Evolutionary conservation across 2,797 vertebrate genomes (phyloP), one percentile per base, ranked within the genome.

Genomic region (Euphonia xanthogaster): DNA sequence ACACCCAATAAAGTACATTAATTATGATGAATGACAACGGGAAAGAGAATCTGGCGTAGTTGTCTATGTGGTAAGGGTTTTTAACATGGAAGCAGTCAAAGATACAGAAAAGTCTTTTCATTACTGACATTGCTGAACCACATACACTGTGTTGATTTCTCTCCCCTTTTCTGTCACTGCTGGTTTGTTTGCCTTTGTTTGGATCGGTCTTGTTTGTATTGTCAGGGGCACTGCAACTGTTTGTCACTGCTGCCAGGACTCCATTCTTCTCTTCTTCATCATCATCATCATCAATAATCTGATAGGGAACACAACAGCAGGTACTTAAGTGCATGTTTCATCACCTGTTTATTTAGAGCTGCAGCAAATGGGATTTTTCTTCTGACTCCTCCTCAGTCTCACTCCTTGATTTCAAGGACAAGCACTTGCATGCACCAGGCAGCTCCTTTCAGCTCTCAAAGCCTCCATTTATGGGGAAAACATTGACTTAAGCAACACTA

Each of bases 1-100:
- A 99, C 57, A 98, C 98, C 99, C 99, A 99, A 95, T 99, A 99
- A 96, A 99, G 97, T 58, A 99, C 97, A 97, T 99, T 99, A 81
- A 99, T 98, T 47, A 99, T 96, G 89, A 99, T 98, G 81, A 99
- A 99, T 20, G 98, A 99, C 61, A 99, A 97, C 0, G 99, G 99
- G 94, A 99, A 99, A 89, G 98, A 98, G 96, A 99, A 97, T 77
- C 99, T 98, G 73, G 99, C 99, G 28, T 99, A 99, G 97, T 99
- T 99, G 97, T 99, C 99, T 98, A 99, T 99, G 97, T 99, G 98
- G 94, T 99, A 98, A n/a, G 99, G 99, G 96, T 99, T 99, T 97
- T 99, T 98, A 90, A 99, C 97, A 35, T 94, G 98, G 94, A 99
- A 99, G 93, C 98, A 99, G 94, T 97, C 97, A 92, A 98, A 94